Base-by-base conservation (phyloP, 2,797 vertebrate genomes). In the Heliangelus exortis region DNA sequence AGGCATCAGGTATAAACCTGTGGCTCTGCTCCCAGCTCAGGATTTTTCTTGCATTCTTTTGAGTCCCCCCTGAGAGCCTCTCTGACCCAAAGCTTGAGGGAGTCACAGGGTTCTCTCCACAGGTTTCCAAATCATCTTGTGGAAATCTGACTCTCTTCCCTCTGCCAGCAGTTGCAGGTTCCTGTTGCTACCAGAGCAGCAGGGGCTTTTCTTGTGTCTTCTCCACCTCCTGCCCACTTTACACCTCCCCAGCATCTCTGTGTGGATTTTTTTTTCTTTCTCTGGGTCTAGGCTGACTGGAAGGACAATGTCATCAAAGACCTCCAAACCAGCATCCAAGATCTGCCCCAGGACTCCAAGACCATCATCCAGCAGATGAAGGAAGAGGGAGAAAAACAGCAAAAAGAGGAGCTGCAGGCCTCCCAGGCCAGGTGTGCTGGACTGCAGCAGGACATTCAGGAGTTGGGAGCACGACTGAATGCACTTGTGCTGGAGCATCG, bases 391-490 rank as follows among this genome's bases (percentile, higher is more conserved):
- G 91, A 98, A n/a, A 97, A 97, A 54, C 97, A 98, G 90, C 96
- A 90, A 71, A 97, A 98, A 75, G 93, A 92, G 2, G 96, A 97
- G 53, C 65, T 82, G 81, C 95, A 96, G 29, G 87, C 84, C 7
- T 98, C 98, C 1, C 96, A 98, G 84, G 91, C 72, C 7, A 98
- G 96, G 71, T 94, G 96, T 58, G 53, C 69, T n/a, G 90, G 86
- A 62, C 86, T 98, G 50, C 97, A 98, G 79, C 92, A 98, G 89
- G 98, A 99, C 12, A 51, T 96, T 14, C 93, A 97, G 82, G 90
- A 68, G 53, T 94, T 98, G 12, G 92, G 21, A 34, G 74, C 81
- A 9, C 97, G 98, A 80, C 94, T 98, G 79, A 92, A 67, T 57
- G 96, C 45, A 36, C 80, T 98, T 45, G 93, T 97, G 10, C 16